Base-by-base conservation (phyloP, 2,113 vertebrate species). In the Pangasianodon hypophthalmus region DNA sequence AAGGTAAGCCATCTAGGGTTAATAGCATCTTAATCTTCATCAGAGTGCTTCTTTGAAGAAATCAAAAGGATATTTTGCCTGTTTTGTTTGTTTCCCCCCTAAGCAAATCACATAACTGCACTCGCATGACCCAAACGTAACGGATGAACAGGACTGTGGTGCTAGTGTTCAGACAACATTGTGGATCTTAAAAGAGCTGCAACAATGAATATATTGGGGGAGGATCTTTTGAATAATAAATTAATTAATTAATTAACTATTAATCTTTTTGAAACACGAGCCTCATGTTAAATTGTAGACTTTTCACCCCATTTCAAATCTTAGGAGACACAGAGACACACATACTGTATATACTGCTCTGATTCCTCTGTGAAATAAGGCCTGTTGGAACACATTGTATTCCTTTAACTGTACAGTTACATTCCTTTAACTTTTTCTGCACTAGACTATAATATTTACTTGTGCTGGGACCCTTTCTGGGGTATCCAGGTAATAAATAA, bases 1-100 rank as follows among this genome's bases (percentile, higher is more conserved):
- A 87, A 58, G 89, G 89, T 90, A 90, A 82, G 54, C 4, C 13
- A 48, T 46, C 2, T 62, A 29, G 6, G 10, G n/a, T 82, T 69
- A 19, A 41, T 8, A 11, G 19, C 1, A 6, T 41, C 32, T 79
- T 58, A 2, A 19, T 77, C 7, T 44, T 41, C 0, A 73, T 69
- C 71, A 79, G 21, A 46, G 2, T 6, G 24, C 8, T 44, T 24
- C 48, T 54, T 86, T 85, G 6, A 18, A 69, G 6, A 18, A n/a
- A 52, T 54, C 3, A 1, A 58, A 83, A 83, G 10, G 19, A 52
- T 52, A 5, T 14, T 29, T n/a, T 54, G 1, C 19, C 26, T n/a
- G 46, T 62, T 62, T 62, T 62, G 58, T 60, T 19, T 60, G 56
- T 58, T 19, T 60, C 4, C 10, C 58, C 6, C 26, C 16, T 9